These are phyloP conservation scores for Chloroceryle amazona DNA, from an alignment of 2,797 vertebrate species.

Conservation along the genomic window DNA sequence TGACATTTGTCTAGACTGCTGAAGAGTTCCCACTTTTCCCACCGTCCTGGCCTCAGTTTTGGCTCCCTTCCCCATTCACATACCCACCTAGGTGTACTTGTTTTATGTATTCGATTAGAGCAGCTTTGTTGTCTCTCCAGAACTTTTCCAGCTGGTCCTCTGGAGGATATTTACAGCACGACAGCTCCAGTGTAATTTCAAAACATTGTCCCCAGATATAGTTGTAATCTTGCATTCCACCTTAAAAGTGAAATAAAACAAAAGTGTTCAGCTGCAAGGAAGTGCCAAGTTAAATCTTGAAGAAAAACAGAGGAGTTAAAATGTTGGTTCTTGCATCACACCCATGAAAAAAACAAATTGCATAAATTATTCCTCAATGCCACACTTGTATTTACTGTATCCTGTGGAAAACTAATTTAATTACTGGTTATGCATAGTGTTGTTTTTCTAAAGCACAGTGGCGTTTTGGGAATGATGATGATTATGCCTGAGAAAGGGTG, in stretches of 20 bases:
- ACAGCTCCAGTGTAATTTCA: slow-evolving; percentile 92
- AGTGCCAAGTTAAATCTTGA: background rate
- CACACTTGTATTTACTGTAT: background rate
- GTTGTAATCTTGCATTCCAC: slow-evolving; percentile 98
- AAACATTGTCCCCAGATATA: slow-evolving; percentile 94
- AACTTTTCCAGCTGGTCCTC: slow-evolving; percentile 81
- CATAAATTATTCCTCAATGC: background rate
- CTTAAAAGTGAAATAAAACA: slow-evolving; percentile 76
- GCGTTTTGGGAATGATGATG: background rate
- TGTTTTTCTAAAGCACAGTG: background rate
- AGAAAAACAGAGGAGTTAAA: background rate
- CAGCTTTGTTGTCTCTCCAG: slow-evolving; percentile 88
- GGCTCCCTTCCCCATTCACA: rapidly evolving
- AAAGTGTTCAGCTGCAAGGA: background rate
- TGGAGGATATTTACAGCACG: slow-evolving; percentile 94
- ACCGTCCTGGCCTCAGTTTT: background rate
- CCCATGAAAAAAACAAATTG: background rate
- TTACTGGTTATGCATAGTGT: background rate
- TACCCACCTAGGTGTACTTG: slow-evolving; percentile 93
- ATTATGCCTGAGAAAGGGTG: background rate
- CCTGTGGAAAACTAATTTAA: background rate
- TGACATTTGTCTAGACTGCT: background rate
- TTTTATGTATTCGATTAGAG: slow-evolving; percentile 89
- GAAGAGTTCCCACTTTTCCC: background rate
- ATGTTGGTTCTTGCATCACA: background rate